phyloP scores from a whole-genome alignment of 1,140 invertebrate species.

The Listronotus bonariensis region DNA sequence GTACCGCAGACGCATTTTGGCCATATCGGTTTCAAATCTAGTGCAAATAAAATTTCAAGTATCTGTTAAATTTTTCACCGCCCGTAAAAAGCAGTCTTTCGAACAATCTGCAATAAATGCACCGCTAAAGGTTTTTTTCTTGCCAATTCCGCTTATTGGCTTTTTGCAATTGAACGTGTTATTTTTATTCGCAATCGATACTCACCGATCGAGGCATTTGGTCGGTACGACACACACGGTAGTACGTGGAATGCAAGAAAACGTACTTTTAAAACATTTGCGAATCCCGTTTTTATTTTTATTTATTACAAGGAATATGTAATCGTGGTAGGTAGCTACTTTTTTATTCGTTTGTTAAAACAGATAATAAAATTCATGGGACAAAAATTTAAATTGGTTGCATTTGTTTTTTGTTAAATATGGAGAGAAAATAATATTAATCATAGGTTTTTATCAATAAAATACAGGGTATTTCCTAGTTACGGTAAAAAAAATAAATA shows the following conservation, averaged over 20 bases:
- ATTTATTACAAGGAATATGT: too few relatives aligned
- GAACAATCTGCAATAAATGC: slow-evolving; percentile 33
- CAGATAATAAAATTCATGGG: too few relatives aligned
- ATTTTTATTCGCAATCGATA: slow-evolving; percentile 35
- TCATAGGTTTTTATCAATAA: too few relatives aligned
- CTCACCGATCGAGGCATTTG: slow-evolving; percentile 30
- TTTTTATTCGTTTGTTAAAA: too few relatives aligned
- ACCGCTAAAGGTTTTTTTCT: slow-evolving; percentile 29
- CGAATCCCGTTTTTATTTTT: slow-evolving; percentile 12
- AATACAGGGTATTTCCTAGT: too few relatives aligned
- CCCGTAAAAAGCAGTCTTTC: slow-evolving; percentile 23
- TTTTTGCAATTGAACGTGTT: slow-evolving; percentile 35
- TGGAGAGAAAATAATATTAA: too few relatives aligned
- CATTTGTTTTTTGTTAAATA: too few relatives aligned
- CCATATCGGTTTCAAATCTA: slow-evolving; percentile 25
- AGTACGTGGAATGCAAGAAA: slow-evolving; percentile 28
- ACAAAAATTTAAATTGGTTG: too few relatives aligned
- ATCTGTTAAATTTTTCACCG: slow-evolving; percentile 19
- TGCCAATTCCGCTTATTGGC: slow-evolving; percentile 22
- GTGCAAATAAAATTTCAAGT: slow-evolving; percentile 33
- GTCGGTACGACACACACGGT: slow-evolving; percentile 31
- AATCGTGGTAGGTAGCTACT: too few relatives aligned
- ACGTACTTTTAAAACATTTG: slow-evolving; percentile 24
- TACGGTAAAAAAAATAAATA: too few relatives aligned
- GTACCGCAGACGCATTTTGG: slow-evolving; percentile 18